Base-by-base conservation (phyloP, 2,113 vertebrate genomes). In the Tiliqua scincoides region DNA sequence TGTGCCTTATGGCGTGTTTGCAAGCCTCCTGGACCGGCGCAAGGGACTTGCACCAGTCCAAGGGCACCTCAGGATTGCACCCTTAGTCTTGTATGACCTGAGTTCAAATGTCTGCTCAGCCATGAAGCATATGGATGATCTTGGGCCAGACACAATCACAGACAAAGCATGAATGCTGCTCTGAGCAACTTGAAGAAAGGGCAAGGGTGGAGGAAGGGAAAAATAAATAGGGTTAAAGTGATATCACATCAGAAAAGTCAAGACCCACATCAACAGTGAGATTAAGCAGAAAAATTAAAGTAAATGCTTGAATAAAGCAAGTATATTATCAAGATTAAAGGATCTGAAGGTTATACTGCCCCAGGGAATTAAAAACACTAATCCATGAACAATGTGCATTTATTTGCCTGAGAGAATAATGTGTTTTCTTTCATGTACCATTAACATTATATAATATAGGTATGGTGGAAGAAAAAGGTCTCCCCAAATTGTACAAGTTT, bases 371-470 rank as follows among this genome's bases (percentile, higher is more conserved):
- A 70, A 73, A 61, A 87, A 84, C 79, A 91, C 82, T 67, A 84
- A 67, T 30, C 86, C 87, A 83, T 62, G 72, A 91, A 88, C 85
- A 90, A 73, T 48, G 43, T 48, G 8, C 37, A 52, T 12, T 75
- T 17, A 52, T 54, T 54, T 76, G 27, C 23, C 15, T n/a, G 30
- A 54, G 27, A n/a, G 48, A 20, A 54, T 54, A 76, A 52, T n/a
- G 17, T n/a, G 15, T 52, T 54, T 37, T 37, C 21, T 40, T 70
- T 35, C n/a, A 35, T 72, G 70, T 72, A 72, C 32, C 32, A 72
- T 72, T 72, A 72, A 54, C 25, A 75, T 74, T 48, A 6, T 25
- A 48, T 54, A 54, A 75, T n/a, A 54, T 25, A 54, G 25, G 52
- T 54, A 27, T 12, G 73, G 30, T 32, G n/a, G 43, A 70, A 70